Evolutionary conservation across 1,140 invertebrate genomes (phyloP).

Genomic region (Arctopsyche grandis): DNA sequence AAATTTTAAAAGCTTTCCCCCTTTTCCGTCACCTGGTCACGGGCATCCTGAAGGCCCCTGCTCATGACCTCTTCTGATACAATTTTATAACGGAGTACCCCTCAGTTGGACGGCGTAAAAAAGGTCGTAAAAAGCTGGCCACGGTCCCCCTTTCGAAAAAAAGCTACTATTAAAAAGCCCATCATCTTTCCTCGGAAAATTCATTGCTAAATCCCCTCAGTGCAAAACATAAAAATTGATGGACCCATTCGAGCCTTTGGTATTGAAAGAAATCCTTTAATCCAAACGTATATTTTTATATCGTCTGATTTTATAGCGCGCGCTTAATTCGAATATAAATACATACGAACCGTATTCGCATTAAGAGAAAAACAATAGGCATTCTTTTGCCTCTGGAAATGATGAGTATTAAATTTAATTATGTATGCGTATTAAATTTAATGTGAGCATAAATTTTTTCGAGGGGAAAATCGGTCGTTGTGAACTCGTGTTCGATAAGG

Average conservation of each 20-base stretch:
- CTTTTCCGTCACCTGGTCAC: conserved; percentile 18
- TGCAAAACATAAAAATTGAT: conserved; percentile 43
- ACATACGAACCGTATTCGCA: background rate
- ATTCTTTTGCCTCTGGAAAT: no score
- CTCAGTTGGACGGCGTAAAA: conserved; percentile 34
- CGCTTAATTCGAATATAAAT: background rate
- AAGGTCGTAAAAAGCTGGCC: conserved; percentile 16
- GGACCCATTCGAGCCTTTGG: conserved; percentile 38
- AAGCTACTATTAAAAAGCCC: conserved; percentile 37
- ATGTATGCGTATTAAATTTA: no score
- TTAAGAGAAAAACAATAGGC: background rate
- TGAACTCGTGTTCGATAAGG: background rate
- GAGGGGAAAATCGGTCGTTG: no score
- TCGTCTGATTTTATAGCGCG: conserved; percentile 14
- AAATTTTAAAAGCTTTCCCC: conserved; percentile 10
- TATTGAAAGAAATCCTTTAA: conserved; percentile 42
- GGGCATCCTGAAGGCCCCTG: background rate
- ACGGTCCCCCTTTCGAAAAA: conserved; percentile 14
- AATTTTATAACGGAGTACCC: conserved; percentile 28
- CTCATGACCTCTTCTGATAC: background rate
- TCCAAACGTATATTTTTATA: conserved; percentile 41
- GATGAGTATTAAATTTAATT: no score
- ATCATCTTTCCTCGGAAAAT: conserved; percentile 44
- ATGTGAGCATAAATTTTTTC: no score
- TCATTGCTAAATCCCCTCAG: conserved; percentile 37